Base-by-base conservation (phyloP, 2,113 vertebrate genomes). In the Myxocyprinus asiaticus region DNA sequence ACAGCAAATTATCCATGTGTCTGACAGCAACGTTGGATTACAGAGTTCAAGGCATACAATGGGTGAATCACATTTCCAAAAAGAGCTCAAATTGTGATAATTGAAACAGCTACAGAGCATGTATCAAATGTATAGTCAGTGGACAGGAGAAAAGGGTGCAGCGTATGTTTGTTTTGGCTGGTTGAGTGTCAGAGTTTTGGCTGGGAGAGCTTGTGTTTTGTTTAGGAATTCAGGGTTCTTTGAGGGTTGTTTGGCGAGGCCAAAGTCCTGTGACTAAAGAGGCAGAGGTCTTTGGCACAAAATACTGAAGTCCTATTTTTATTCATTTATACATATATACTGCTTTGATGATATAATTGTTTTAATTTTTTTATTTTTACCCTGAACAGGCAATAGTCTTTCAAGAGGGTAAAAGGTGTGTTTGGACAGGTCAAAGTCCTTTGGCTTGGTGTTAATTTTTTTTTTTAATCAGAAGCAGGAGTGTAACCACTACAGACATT, bases 181-280 rank as follows among this genome's bases (percentile, higher is more conserved):
- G 47, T 45, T 12, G 62, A 53, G 79, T 81, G 72, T 76, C 58
- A 33, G n/a, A 62, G 65, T 76, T 76, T 81, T 78, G 73, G 80
- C 65, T 64, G 69, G 14, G 59, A 59, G 69, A 67, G 70, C 9
- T 12, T 77, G 33, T 65, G 76, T 84, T 82, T 69, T 77, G 78
- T 72, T 67, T 63, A 45, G 80, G 65, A 65, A 83, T 79, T 59
- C 45, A 83, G 83, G 62, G 78, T 68, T 65, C 85, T 87, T 58
- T 47, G 82, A 76, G 66, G 72, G 53, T 22, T 42, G 33, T 55
- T 78, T 86, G 88, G 86, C 83, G 79, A 71, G 14, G 75, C 78
- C 66, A 50, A 79, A 64, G 77, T 68, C 81, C 74, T 74, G 62
- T 74, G 70, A 79, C 65, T 72, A 67, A 55, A 79, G 66, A 81